These are phyloP conservation scores for Glaucidium brasilianum DNA, from an alignment of 2,113 vertebrate genomes.

Conservation along the genomic window DNA sequence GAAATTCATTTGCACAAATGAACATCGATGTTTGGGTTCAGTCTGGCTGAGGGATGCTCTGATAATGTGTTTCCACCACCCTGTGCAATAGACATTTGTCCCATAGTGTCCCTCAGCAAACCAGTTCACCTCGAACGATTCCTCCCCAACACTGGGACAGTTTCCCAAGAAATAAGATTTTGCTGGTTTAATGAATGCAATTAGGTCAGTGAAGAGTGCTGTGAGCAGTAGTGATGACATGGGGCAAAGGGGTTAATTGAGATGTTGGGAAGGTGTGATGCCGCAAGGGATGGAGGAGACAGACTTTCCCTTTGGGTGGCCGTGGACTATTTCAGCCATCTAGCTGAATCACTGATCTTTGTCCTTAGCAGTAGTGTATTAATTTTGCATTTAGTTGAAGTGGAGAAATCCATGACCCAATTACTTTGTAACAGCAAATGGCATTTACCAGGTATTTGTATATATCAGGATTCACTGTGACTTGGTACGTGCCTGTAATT, in stretches of 20 bases:
- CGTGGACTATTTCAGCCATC: neutral
- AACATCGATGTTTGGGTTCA: neutral
- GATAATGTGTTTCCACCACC: neutral
- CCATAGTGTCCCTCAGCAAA: neutral
- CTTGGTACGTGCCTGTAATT: neutral
- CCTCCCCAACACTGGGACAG: fast-evolving
- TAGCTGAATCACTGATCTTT: neutral
- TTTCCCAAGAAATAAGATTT: neutral
- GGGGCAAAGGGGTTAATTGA: neutral
- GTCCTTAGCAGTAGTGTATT: neutral
- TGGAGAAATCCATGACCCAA: neutral
- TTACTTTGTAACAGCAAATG: neutral
- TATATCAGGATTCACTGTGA: neutral
- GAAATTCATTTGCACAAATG: neutral
- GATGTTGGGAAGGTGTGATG: neutral
- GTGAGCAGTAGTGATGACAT: neutral
- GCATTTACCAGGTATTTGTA: neutral
- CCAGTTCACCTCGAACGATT: neutral
- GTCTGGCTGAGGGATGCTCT: neutral
- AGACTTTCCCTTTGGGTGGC: neutral
- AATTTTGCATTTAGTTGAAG: neutral
- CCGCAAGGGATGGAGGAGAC: fast-evolving
- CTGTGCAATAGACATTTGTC: neutral
- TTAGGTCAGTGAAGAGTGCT: neutral
- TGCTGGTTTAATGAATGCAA: neutral